Evolutionary conservation across 2,888 invertebrate species (phyloP).

Genomic region (Dryobota labecula): DNA sequence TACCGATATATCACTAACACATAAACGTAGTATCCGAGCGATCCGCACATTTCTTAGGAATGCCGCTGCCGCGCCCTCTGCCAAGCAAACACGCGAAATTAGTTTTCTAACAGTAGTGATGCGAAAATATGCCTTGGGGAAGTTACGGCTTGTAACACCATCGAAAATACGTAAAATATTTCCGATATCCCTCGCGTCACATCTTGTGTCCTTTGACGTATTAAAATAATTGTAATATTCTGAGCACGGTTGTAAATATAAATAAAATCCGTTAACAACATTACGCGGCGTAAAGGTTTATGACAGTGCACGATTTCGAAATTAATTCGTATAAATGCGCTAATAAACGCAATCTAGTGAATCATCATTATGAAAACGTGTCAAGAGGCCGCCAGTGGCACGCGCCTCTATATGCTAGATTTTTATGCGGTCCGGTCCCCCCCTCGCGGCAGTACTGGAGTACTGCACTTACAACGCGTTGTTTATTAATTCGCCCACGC

Average conservation of each 20-base stretch:
- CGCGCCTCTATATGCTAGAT: slow-evolving; percentile 60
- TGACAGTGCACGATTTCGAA: slow-evolving; percentile 56
- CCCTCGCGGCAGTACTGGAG: slow-evolving; percentile 22
- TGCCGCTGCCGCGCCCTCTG: slow-evolving; percentile 67
- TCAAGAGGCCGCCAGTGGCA: slow-evolving; percentile 78
- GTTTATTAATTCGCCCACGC: slow-evolving; percentile 75
- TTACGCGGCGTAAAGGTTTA: slow-evolving; percentile 43
- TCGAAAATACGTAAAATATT: slow-evolving; percentile 68
- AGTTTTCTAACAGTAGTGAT: slow-evolving; percentile 75
- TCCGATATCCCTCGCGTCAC: slow-evolving; percentile 58
- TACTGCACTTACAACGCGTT: slow-evolving; percentile 53
- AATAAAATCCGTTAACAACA: slow-evolving; percentile 35
- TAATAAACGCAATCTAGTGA: slow-evolving; percentile 79
- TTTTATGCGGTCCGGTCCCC: slow-evolving; percentile 58
- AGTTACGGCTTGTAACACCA: slow-evolving; percentile 69
- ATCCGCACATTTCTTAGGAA: slow-evolving; percentile 66
- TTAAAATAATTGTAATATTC: slow-evolving; percentile 40
- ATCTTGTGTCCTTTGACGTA: slow-evolving; percentile 30
- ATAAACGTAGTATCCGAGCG: slow-evolving; percentile 60
- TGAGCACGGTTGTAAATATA: slow-evolving; percentile 26
- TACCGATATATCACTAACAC: slow-evolving; percentile 61
- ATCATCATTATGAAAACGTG: slow-evolving; percentile 82
- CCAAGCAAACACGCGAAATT: slow-evolving; percentile 77
- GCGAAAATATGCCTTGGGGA: slow-evolving; percentile 69
- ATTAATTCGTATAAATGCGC: slow-evolving; percentile 73